These are phyloP conservation scores for Centropus unirufus DNA, from an alignment of 2,113 vertebrate genomes.

Conservation along the genomic window DNA sequence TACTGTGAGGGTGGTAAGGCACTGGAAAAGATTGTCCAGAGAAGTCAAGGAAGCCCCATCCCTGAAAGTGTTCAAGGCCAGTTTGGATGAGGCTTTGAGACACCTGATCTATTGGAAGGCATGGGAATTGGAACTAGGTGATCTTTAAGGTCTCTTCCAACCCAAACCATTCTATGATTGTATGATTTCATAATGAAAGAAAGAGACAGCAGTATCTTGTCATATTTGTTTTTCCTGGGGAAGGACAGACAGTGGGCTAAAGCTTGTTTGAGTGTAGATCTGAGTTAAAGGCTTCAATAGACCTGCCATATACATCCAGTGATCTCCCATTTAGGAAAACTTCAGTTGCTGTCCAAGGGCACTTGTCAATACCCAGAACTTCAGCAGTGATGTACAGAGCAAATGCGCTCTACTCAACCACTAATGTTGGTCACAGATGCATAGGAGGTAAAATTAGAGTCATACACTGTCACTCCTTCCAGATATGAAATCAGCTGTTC, in stretches of 20 bases:
- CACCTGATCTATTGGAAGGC: too few species aligned
- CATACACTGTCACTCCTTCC: not conserved
- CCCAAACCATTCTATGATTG: too few species aligned
- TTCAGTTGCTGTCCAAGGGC: not conserved
- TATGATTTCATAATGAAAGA: not conserved
- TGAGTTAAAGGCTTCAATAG: not conserved
- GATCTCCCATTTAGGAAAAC: not conserved
- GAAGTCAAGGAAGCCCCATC: too few species aligned
- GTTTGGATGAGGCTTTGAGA: too few species aligned
- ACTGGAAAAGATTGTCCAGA: too few species aligned
- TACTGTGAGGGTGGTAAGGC: too few species aligned
- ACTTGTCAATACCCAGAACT: not conserved
- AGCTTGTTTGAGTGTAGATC: not conserved
- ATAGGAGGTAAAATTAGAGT: not conserved
- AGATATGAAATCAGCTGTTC: not conserved
- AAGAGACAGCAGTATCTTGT: not conserved
- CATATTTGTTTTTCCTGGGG: not conserved
- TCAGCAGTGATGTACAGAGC: not conserved
- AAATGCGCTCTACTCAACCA: not conserved
- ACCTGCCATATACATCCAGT: not conserved
- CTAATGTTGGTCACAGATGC: not conserved
- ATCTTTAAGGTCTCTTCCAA: too few species aligned
- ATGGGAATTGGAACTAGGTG: too few species aligned
- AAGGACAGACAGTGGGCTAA: not conserved
- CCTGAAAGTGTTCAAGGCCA: too few species aligned